These are phyloP conservation scores for Gobio occitaniae DNA, from an alignment of 2,797 vertebrate species.

Conservation along the genomic window DNA sequence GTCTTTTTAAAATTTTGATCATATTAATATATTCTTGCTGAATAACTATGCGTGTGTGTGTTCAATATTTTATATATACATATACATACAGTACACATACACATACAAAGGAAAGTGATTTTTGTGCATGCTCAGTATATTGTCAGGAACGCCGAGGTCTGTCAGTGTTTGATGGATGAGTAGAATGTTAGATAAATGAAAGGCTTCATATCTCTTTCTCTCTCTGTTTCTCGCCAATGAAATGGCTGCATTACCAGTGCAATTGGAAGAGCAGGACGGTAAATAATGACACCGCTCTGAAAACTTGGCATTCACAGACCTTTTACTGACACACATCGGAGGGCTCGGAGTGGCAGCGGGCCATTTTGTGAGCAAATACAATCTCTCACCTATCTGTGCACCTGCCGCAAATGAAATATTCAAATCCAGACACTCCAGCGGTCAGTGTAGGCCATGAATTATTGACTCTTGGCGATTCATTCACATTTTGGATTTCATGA, in stretches of 20 bases:
- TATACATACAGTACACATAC: too few species aligned
- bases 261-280: slow-evolving; percentile 21
- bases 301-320: slow-evolving; percentile 51
- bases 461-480: slow-evolving; percentile 53
- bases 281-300: slow-evolving; percentile 43
- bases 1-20: too few species aligned
- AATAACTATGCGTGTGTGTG: too few species aligned
- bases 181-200: slow-evolving; percentile 39
- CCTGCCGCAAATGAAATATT: slow-evolving; percentile 63
- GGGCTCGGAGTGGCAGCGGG: slow-evolving; percentile 1
- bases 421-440: slow-evolving; percentile 38
- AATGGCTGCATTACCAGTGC: slow-evolving; percentile 44
- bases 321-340: slow-evolving; percentile 47
- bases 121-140: slow-evolving; percentile 14
- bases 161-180: slow-evolving; percentile 43
- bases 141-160: neutral
- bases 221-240: slow-evolving; percentile 35
- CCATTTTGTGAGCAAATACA: slow-evolving; percentile 54
- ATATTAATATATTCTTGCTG: too few species aligned
- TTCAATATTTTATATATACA: too few species aligned
- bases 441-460: slow-evolving; percentile 53
- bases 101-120: neutral
- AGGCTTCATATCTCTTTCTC: slow-evolving; percentile 38
- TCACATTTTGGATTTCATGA: slow-evolving; percentile 49
- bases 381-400: slow-evolving; percentile 55